Evolutionary conservation across 2,888 invertebrate genomes (phyloP).

Genomic region (Lottia scabra): DNA sequence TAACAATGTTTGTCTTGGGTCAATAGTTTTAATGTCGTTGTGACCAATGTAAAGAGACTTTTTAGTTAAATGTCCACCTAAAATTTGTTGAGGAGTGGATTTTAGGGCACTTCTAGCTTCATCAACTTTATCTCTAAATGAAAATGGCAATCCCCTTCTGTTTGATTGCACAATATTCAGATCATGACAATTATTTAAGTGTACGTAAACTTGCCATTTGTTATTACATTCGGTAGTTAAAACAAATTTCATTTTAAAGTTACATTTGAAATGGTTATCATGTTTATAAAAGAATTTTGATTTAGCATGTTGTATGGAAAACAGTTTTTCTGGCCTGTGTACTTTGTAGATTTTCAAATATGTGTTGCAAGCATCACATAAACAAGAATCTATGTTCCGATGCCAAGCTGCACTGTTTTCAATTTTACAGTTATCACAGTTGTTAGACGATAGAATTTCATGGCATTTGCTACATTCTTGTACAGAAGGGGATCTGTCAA

Average conservation of each 20-base stretch:
- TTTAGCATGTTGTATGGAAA: not conserved
- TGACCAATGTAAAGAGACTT: not conserved
- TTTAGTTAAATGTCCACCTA: not conserved
- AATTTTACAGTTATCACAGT: not conserved
- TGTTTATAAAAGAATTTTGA: not conserved
- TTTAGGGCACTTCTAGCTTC: not conserved
- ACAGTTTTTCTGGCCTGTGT: not conserved
- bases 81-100: not conserved
- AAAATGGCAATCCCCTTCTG: not conserved
- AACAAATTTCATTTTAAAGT: not conserved
- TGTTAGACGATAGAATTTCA: not conserved
- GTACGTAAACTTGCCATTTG: not conserved
- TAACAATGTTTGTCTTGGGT: not conserved
- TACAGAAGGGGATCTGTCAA: not conserved
- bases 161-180: not conserved
- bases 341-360: not conserved
- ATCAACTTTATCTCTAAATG: not conserved
- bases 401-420: not conserved
- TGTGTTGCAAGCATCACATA: not conserved
- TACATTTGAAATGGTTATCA: not conserved
- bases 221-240: not conserved
- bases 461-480: not conserved
- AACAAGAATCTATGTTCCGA: not conserved
- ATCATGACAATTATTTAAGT: not conserved
- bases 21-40: not conserved